Conservation (phyloP, 2,113 vertebrate species). For the Tor tambroides region DNA sequence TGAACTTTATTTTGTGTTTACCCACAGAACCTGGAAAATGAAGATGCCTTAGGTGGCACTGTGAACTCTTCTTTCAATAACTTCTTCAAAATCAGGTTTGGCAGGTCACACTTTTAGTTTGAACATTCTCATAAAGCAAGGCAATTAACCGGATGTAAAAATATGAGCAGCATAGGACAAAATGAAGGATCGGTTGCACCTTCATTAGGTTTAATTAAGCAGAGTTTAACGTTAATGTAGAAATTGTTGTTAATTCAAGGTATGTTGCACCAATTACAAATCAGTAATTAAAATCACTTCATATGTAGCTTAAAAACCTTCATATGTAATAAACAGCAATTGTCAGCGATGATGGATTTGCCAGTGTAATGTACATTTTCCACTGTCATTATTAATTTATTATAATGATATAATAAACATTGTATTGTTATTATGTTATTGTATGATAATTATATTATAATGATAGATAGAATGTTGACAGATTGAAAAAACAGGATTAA, state of each 20-base stretch:
- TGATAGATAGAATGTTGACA: neutral
- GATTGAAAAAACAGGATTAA: neutral
- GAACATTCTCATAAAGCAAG: neutral
- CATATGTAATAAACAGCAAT: neutral
- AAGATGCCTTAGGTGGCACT: constrained; percentile 75
- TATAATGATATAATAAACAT: too few species aligned
- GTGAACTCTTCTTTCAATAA: constrained; percentile 79
- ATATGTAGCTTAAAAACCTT: neutral
- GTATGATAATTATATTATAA: too few species aligned
- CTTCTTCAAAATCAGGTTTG: constrained; percentile 81
- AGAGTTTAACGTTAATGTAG: too few species aligned
- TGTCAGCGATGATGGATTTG: neutral
- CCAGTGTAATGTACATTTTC: neutral
- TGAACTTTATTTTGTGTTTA: neutral
- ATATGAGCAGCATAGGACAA: neutral
- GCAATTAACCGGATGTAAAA: neutral
- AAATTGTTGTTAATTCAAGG: neutral
- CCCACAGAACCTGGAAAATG: constrained; percentile 85
- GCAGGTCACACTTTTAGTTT: neutral
- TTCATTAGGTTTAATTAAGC: neutral
- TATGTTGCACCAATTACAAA: neutral
- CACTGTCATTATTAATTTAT: neutral
- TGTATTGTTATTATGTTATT: too few species aligned
- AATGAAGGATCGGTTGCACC: neutral
- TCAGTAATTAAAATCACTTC: neutral